Percentiles rank a stretch among this genome's conserved stretches.
Evolutionary conservation across 2,888 invertebrate genomes (phyloP).

Genomic region (Eilema sororculum): DNA sequence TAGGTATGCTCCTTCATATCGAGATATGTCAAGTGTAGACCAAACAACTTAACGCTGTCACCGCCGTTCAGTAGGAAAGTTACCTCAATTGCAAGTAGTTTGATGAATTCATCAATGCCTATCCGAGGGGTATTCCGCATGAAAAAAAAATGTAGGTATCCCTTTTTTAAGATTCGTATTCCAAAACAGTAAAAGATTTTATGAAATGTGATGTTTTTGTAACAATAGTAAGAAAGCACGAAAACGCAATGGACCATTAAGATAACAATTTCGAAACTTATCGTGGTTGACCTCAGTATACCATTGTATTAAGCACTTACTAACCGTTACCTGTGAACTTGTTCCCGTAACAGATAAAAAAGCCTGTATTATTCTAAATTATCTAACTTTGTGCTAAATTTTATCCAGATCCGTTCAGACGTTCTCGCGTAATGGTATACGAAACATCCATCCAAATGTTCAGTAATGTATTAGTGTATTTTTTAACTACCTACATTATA

Average conservation of each 20-base stretch:
- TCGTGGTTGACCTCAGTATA: background rate
- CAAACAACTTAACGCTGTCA: too few species aligned
- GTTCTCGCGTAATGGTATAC: background rate
- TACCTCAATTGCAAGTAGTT: too few species aligned
- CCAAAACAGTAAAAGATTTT: background rate
- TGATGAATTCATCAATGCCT: background rate
- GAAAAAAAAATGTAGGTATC: too few species aligned
- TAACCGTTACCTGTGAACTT: background rate
- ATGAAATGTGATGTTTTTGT: slow-evolving; percentile 1
- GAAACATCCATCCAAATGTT: background rate
- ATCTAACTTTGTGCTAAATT: background rate
- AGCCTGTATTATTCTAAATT: background rate
- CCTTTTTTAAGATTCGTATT: background rate
- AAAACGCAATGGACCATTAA: slow-evolving; percentile 1
- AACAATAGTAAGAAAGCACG: background rate
- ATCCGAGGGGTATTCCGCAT: too few species aligned
- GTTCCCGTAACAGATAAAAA: background rate
- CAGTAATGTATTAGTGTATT: background rate
- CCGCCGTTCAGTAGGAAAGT: too few species aligned
- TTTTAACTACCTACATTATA: background rate
- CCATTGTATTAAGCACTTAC: background rate
- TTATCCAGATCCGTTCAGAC: background rate
- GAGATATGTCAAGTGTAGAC: too few species aligned
- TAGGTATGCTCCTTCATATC: too few species aligned
- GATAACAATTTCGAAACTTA: background rate